Base-by-base conservation (phyloP, 2,113 vertebrate genomes). In the Scomber scombrus region DNA sequence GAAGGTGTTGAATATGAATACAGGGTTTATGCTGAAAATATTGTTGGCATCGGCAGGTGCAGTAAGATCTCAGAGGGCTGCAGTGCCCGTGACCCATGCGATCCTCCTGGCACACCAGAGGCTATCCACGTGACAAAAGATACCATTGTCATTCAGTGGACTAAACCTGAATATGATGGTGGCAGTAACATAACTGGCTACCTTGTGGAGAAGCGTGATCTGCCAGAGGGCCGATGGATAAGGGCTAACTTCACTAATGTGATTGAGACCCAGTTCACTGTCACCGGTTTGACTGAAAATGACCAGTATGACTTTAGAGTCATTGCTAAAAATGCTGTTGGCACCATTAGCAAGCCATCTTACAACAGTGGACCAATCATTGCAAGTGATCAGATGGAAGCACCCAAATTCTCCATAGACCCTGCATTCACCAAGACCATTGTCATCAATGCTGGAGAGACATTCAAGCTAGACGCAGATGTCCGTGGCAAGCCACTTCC, bases 241-340 rank as follows among this genome's bases (percentile, higher is more conserved):
- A 99, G 97, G 92, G 97, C 97, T 7, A 99, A 98, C 84, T 99
- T 99, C 86, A 99, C 97, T 55, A 99, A 99, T 90, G 92, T 99
- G 13, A 97, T 96, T 92, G 98, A 99, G 95, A 99, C 97, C 72
- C 95, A 98, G n/a, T 99, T 98, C 89, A 96, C 96, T 65, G 94
- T 97, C 65, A 97, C 96, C 80, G 97, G 98, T 23, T 96, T 99
- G 66, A 98, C 96, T 67, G 98, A 99, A 95, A 96, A 97, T 85
- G 94, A 97, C 81, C 96, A 97, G 91, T 99, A 99, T 4, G 98
- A 99, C 91, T 99, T 99, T 80, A 97, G 98, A 96, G 96, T 99
- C 71, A 96, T 98, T 93, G 98, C 98, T 87, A 99, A 97, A 93
- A 99, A 99, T 86, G 96, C 97, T 78, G 97, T 97, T 70, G 98